Percentiles rank a stretch among this genome's conserved stretches.
phyloP scores from a whole-genome alignment of 2,113 vertebrate species.

The Callipepla squamata region DNA sequence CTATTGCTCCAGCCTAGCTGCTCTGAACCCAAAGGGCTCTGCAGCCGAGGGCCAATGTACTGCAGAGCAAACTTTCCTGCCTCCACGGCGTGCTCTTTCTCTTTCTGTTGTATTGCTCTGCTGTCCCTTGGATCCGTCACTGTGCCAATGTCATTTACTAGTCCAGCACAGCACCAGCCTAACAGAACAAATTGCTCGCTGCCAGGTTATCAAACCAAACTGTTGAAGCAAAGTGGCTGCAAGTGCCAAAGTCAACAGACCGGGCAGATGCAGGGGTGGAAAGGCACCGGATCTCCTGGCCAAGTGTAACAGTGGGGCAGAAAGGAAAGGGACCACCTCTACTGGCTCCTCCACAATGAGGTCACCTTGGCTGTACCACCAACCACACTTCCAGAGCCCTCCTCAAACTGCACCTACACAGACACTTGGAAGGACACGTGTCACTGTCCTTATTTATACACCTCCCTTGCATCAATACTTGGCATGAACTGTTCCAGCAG shows the following conservation, averaged over 20 bases:
- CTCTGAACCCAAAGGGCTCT: not conserved
- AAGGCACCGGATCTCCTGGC: not conserved
- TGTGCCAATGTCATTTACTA: fast-evolving
- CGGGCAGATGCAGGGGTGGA: not conserved
- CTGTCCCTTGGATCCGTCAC: not conserved
- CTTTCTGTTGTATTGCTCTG: not conserved
- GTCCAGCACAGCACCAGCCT: not conserved
- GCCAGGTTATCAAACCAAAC: conserved; percentile 1
- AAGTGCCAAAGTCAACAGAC: not conserved
- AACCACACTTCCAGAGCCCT: fast-evolving
- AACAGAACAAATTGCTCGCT: fast-evolving
- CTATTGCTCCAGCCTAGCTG: not conserved
- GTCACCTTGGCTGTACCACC: not conserved
- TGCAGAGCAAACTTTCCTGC: not conserved
- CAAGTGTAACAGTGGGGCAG: not conserved
- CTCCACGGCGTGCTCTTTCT: not conserved
- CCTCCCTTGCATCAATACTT: not conserved
- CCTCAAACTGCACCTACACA: fast-evolving
- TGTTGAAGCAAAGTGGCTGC: not conserved
- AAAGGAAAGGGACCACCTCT: not conserved
- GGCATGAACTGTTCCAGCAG: fast-evolving
- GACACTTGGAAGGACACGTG: not conserved
- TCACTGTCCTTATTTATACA: not conserved
- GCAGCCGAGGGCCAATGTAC: not conserved
- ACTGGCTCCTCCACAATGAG: not conserved